phyloP scores from a whole-genome alignment of 1,140 invertebrate genomes.

The Aethina tumida region DNA sequence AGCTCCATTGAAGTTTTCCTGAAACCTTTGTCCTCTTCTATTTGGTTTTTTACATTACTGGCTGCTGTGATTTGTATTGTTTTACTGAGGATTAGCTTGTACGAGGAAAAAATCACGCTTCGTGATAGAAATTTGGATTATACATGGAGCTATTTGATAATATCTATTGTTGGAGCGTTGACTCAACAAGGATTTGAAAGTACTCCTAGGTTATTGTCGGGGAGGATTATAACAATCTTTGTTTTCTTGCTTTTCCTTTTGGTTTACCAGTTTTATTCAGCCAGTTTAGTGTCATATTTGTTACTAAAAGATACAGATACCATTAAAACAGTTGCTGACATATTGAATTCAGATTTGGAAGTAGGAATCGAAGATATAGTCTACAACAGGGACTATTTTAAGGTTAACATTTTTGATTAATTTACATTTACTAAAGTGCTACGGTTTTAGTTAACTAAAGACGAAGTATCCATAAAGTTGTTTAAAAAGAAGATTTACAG shows the following conservation, averaged over 20 bases:
- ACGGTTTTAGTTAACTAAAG: constrained; percentile 16
- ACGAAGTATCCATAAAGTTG: constrained; percentile 7
- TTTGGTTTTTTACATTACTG: constrained; percentile 40
- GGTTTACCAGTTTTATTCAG: constrained; percentile 22
- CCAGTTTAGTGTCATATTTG: constrained; percentile 17
- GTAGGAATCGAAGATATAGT: constrained; percentile 11
- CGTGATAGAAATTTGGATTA: no score
- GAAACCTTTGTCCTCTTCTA: constrained; percentile 41
- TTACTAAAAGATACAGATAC: constrained; percentile 7
- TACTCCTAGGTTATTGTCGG: constrained; percentile 4
- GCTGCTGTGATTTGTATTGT: constrained; percentile 25
- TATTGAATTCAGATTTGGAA: constrained; percentile 7
- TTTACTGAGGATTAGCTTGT: constrained; percentile 4
- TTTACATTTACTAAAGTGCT: constrained; percentile 1
- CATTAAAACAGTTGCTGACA: constrained; percentile 10
- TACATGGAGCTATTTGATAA: constrained; percentile 22
- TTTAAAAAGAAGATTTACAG: constrained; percentile 12
- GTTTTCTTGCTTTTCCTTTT: constrained; percentile 15
- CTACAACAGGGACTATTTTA: constrained; percentile 11
- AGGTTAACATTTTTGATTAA: constrained; percentile 1
- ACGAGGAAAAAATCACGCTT: neutral
- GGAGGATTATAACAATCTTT: constrained; percentile 13
- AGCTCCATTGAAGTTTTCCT: constrained; percentile 46
- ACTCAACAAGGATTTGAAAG: constrained; percentile 38
- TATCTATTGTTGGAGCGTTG: constrained; percentile 36